Evolutionary conservation across 2,888 invertebrate genomes (phyloP).

Genomic region (Lordiphosa andalusiaca): DNA sequence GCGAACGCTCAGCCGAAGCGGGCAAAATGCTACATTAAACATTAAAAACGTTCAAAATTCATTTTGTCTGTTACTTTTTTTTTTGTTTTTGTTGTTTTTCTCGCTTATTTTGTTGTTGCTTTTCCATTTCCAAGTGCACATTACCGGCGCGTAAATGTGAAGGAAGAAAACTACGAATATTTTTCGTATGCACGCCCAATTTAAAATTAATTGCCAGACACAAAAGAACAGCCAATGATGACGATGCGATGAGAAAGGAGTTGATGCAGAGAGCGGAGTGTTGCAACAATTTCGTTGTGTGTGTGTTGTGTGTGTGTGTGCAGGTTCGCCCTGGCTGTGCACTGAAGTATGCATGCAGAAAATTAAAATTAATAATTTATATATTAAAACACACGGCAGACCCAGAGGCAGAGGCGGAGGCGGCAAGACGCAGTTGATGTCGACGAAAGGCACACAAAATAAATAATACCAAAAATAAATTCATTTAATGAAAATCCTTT

Average conservation of each 20-base stretch:
- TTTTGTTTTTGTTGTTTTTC: too few relatives aligned
- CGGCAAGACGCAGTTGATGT: conserved; percentile 18
- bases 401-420: conserved; percentile 20
- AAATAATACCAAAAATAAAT: conserved; percentile 25
- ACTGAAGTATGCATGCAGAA: conserved; percentile 76
- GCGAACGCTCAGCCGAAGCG: too few relatives aligned
- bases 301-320: conserved; percentile 24
- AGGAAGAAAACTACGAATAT: conserved; percentile 66
- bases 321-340: conserved; percentile 44
- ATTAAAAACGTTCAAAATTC: too few relatives aligned
- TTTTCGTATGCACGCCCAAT: conserved; percentile 75
- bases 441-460: conserved; percentile 25
- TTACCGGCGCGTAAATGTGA: conserved; percentile 23
- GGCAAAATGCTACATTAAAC: too few relatives aligned
- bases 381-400: conserved; percentile 54
- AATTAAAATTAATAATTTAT: conserved; percentile 79
- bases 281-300: conserved; percentile 34
- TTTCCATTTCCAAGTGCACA: conserved; percentile 6
- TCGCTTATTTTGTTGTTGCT: too few relatives aligned
- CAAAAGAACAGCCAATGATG: conserved; percentile 58
- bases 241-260: conserved; percentile 16
- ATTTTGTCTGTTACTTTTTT: too few relatives aligned
- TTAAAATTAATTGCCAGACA: conserved; percentile 79
- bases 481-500: conserved; percentile 29
- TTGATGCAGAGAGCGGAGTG: conserved; percentile 30